A percentile compares a stretch with the other conserved stretches of the same genome.
Evolutionary conservation across 2,797 vertebrate species (phyloP).

Genomic region (Enteromius paludinosus): DNA sequence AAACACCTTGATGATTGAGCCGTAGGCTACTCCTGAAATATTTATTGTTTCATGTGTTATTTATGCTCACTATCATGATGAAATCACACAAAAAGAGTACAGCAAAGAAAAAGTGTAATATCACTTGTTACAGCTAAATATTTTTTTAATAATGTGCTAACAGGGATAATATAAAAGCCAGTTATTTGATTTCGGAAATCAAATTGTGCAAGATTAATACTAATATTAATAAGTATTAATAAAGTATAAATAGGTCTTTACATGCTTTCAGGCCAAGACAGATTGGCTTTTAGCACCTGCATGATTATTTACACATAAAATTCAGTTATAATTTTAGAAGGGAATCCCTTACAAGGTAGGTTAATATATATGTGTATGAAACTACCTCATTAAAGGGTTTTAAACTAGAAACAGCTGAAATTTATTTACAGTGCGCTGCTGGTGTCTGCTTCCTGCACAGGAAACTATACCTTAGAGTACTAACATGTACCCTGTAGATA

Average conservation of each 20-base stretch:
- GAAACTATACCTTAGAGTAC: background rate
- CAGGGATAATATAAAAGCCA: background rate
- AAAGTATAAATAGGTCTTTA: background rate
- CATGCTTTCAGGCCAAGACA: background rate
- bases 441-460: background rate
- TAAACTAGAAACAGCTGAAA: background rate
- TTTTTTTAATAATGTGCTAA: background rate
- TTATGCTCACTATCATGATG: constrained; percentile 1
- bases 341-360: background rate
- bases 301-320: background rate
- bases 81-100: constrained; percentile 7
- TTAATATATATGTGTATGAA: background rate
- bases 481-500: background rate
- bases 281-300: background rate
- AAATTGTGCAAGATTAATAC: background rate
- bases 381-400: background rate
- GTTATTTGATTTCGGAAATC: background rate
- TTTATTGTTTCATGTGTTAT: constrained; percentile 17
- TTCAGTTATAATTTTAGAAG: background rate
- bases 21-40: background rate
- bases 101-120: background rate
- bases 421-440: background rate
- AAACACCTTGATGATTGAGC: constrained; percentile 19
- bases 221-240: constrained; percentile 2
- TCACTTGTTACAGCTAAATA: background rate